Evolutionary conservation across 2,888 invertebrate species (phyloP).

Genomic region (Dryocosmus kuriphilus): DNA sequence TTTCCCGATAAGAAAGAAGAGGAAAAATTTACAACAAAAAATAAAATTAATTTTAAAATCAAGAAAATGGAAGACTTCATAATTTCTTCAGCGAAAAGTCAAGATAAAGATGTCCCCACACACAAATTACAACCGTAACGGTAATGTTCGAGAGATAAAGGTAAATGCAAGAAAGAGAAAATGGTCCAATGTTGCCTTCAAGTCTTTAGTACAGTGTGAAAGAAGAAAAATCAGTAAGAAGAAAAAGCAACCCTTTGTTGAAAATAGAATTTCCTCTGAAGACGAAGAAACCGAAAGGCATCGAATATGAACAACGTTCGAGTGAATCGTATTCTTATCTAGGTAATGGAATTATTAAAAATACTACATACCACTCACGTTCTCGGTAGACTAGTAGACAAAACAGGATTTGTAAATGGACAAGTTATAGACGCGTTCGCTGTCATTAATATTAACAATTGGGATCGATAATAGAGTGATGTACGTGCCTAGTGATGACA

Average conservation of each 20-base stretch:
- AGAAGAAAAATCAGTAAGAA: neutral
- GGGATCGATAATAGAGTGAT: too few relatives aligned
- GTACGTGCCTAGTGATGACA: too few relatives aligned
- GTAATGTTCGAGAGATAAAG: too few relatives aligned
- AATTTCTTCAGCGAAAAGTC: too few relatives aligned
- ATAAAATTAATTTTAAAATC: too few relatives aligned
- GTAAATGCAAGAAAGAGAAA: too few relatives aligned
- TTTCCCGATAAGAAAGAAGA: neutral
- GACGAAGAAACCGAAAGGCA: neutral
- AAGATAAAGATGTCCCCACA: too few relatives aligned
- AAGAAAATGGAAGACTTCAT: neutral
- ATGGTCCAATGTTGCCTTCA: too few relatives aligned
- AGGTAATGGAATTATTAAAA: neutral
- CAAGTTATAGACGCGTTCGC: constrained; percentile 6
- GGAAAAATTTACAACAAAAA: neutral
- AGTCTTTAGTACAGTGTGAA: neutral
- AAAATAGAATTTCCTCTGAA: neutral
- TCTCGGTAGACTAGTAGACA: neutral
- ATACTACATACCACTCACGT: neutral
- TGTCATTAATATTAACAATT: neutral
- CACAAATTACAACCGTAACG: too few relatives aligned
- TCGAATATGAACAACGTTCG: neutral
- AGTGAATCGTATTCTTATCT: neutral
- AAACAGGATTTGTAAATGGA: neutral
- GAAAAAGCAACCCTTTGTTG: neutral